Evolutionary conservation across 1,140 invertebrate species (phyloP).

Genomic region (Papilio dardanus): DNA sequence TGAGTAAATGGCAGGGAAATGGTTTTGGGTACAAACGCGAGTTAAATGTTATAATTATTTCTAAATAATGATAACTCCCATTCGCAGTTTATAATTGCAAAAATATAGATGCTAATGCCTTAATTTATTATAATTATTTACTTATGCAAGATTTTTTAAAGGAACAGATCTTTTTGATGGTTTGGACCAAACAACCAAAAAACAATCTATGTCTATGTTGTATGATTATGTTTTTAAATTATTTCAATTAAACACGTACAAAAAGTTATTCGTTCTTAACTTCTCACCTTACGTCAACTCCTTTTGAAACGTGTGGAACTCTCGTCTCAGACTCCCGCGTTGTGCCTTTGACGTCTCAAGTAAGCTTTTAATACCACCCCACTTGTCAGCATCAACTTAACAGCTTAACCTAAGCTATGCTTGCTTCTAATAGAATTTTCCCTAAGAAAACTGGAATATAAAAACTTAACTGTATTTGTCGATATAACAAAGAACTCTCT

Average conservation of each 20-base stretch:
- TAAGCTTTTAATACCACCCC: neutral
- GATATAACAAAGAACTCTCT: neutral
- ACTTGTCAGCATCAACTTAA: slow-evolving; percentile 12
- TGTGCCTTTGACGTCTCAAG: slow-evolving; percentile 15
- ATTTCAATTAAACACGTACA: neutral
- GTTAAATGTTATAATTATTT: neutral
- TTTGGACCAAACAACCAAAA: too few relatives aligned
- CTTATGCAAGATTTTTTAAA: too few relatives aligned
- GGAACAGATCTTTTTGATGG: too few relatives aligned
- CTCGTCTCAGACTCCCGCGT: neutral
- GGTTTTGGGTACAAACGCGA: neutral
- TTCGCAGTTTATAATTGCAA: neutral
- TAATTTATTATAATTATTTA: too few relatives aligned
- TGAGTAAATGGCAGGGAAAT: neutral
- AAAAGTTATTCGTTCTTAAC: slow-evolving; percentile 5
- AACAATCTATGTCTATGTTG: too few relatives aligned
- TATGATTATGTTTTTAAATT: too few relatives aligned
- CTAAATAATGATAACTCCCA: neutral
- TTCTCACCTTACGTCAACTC: neutral
- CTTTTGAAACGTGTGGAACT: slow-evolving; percentile 1
- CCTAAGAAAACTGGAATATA: neutral
- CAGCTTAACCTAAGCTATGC: slow-evolving; percentile 1
- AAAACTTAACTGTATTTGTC: neutral
- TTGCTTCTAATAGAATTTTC: neutral
- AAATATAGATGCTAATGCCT: too few relatives aligned